phyloP scores from a whole-genome alignment of 2,797 vertebrate genomes.

The Neopelma chrysocephalum region DNA sequence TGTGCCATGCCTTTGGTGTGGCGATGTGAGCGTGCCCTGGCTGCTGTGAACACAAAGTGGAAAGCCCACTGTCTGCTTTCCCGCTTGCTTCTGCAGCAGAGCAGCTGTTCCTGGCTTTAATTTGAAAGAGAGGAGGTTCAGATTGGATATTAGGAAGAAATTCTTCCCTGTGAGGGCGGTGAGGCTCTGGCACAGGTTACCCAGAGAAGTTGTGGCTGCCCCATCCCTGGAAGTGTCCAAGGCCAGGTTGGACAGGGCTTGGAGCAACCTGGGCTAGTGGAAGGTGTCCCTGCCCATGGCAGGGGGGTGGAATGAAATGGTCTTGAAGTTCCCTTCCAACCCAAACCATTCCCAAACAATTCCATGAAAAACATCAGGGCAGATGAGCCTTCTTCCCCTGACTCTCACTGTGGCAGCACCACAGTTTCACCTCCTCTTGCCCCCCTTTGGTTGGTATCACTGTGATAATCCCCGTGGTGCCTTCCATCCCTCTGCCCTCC shows the following conservation, averaged over 20 bases:
- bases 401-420: background rate
- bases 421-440: background rate
- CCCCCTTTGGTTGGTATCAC: background rate
- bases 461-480: background rate
- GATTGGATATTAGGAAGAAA: background rate
- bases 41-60: background rate
- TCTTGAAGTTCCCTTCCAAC: background rate
- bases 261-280: background rate
- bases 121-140: background rate
- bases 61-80: background rate
- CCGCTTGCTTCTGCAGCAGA: background rate
- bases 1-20: background rate
- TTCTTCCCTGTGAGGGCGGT: background rate
- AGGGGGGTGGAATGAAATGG: background rate
- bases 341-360: background rate
- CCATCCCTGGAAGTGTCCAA: background rate
- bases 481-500: background rate
- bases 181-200: background rate
- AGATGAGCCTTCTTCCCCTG: background rate
- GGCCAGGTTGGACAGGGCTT: background rate
- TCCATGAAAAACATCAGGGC: background rate
- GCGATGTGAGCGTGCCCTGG: background rate
- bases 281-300: background rate
- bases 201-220: background rate
- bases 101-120: background rate